Conservation (phyloP, 2,797 vertebrate species). For the Caiman crocodilus region DNA sequence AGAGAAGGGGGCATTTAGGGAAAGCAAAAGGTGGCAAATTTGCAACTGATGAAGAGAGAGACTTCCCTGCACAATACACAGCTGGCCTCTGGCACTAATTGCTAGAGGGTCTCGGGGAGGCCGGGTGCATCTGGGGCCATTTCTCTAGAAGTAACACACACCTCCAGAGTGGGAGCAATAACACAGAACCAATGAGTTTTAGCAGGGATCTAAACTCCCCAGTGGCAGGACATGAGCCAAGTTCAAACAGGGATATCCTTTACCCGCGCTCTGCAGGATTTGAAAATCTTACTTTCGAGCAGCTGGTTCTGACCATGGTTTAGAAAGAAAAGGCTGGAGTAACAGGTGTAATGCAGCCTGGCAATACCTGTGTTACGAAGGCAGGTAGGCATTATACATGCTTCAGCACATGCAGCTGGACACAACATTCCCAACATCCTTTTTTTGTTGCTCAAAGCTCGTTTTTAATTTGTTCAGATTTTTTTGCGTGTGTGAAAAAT, state of each 20-base stretch:
- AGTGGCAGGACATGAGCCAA: neutral
- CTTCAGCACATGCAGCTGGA: neutral
- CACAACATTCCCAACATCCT: neutral
- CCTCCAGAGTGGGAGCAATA: neutral
- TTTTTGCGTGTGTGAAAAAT: neutral
- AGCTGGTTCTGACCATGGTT: neutral
- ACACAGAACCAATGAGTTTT: neutral
- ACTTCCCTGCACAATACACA: no score
- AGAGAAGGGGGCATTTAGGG: no score
- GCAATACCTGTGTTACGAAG: neutral
- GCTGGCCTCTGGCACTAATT: no score
- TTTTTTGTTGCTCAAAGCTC: neutral
- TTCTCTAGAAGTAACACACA: neutral
- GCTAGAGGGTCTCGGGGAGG: no score
- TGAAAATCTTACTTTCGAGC: neutral
- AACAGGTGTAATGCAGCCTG: neutral
- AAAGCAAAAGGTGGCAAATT: no score
- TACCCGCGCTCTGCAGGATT: neutral
- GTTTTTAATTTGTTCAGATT: neutral
- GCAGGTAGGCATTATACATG: neutral
- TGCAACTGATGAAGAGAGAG: no score
- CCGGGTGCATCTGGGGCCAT: no score
- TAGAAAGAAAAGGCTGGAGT: neutral
- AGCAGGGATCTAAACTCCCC: neutral
- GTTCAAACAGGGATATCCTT: neutral